These are phyloP conservation scores for Melanotus villosus DNA, from an alignment of 2,888 invertebrate genomes.

Conservation along the genomic window DNA sequence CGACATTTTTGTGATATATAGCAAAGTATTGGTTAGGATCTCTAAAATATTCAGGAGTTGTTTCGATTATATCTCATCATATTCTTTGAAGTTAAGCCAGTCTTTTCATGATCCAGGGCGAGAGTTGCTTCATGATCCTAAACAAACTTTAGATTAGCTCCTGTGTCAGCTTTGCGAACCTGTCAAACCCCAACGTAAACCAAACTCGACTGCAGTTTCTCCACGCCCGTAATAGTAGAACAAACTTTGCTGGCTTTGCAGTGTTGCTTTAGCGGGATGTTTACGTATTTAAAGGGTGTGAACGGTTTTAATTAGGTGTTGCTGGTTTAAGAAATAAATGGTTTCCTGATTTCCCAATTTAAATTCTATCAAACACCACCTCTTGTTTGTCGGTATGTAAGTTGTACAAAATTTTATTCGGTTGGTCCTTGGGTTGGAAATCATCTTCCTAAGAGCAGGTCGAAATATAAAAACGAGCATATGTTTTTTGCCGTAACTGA, in stretches of 20 bases:
- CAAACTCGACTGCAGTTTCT: conserved; percentile 34
- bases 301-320: conserved; percentile 33
- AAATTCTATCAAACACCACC: no score
- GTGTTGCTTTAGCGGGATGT: conserved; percentile 3
- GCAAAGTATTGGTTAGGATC: no score
- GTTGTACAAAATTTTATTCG: not conserved
- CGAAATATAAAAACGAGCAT: no score
- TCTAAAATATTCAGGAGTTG: no score
- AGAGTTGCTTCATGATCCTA: conserved; percentile 35
- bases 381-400: no score
- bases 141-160: conserved; percentile 44
- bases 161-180: conserved; percentile 42
- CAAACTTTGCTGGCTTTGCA: conserved; percentile 35
- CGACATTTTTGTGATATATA: no score
- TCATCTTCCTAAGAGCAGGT: no score
- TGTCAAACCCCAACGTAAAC: conserved; percentile 43
- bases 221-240: conserved; percentile 25
- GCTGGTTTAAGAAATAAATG: not conserved
- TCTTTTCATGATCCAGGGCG: conserved; percentile 10
- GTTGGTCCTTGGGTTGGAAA: no score
- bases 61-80: not conserved
- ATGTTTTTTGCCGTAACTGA: not conserved
- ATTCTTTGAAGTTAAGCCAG: not conserved
- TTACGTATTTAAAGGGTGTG: conserved; percentile 29
- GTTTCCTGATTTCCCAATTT: no score